Percentiles rank a stretch among this genome's conserved stretches.
Evolutionary conservation across 2,113 vertebrate genomes (phyloP).

Genomic region (Hemichromis elongatus): DNA sequence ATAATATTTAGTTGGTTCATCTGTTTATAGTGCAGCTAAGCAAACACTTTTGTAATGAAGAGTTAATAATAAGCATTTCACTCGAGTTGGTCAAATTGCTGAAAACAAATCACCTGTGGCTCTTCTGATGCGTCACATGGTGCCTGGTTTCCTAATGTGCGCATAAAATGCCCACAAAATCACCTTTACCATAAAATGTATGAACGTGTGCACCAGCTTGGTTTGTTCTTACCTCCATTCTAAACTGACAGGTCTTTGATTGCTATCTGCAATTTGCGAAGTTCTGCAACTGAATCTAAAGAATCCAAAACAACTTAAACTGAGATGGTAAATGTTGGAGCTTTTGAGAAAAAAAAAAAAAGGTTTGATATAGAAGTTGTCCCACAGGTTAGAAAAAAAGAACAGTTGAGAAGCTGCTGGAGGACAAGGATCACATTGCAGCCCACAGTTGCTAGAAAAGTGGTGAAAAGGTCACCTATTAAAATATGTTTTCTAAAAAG

Average conservation of each 20-base stretch:
- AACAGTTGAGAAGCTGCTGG: background rate
- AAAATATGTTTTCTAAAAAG: background rate
- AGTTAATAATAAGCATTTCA: background rate
- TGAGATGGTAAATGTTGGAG: background rate
- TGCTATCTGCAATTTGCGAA: background rate
- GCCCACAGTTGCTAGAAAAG: background rate
- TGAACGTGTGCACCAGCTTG: background rate
- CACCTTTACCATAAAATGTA: background rate
- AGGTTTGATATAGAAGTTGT: background rate
- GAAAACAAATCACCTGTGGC: background rate
- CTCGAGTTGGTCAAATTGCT: background rate
- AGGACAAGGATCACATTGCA: background rate
- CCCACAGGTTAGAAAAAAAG: background rate
- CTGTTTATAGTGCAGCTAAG: background rate
- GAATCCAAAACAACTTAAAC: background rate
- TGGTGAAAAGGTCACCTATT: background rate
- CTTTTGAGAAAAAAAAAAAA: background rate
- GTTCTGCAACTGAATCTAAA: rapidly evolving
- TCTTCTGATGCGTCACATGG: background rate
- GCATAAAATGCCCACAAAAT: background rate
- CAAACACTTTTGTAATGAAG: background rate
- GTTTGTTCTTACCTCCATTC: background rate
- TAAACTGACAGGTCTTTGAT: background rate
- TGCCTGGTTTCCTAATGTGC: background rate
- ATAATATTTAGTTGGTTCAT: background rate